Evolutionary conservation across 2,888 invertebrate species (phyloP).

Genomic region (Agrochola macilenta): DNA sequence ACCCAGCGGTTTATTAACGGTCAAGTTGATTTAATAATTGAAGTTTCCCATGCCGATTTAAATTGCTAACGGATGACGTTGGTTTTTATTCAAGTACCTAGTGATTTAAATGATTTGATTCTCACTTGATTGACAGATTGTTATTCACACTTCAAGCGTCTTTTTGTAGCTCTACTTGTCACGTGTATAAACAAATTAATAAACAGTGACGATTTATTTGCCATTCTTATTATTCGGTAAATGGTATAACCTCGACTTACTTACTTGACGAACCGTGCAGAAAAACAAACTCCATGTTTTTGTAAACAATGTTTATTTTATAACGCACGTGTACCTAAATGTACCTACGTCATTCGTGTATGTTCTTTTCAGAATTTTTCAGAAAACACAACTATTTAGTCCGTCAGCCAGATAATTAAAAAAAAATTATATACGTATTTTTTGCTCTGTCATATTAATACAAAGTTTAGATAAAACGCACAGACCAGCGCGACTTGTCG

Average conservation of each 20-base stretch:
- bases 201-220: constrained; percentile 12
- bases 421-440: too few species aligned
- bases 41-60: background rate
- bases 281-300: background rate
- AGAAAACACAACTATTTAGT: background rate
- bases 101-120: too few species aligned
- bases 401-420: too few species aligned
- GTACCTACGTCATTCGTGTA: too few species aligned
- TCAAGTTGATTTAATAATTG: background rate
- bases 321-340: constrained; percentile 8
- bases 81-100: too few species aligned
- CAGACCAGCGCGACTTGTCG: too few species aligned
- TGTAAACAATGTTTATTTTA: constrained; percentile 1
- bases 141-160: background rate
- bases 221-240: background rate
- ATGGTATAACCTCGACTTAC: background rate
- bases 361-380: background rate
- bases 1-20: background rate
- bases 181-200: constrained; percentile 1
- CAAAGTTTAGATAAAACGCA: too few species aligned
- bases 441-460: too few species aligned
- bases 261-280: background rate
- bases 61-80: too few species aligned
- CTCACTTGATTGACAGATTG: too few species aligned
- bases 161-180: background rate